Evolutionary conservation across 2,797 vertebrate genomes (phyloP), one percentile per base, ranked within the genome.

Genomic region (Parauchenoglanis ngamensis): DNA sequence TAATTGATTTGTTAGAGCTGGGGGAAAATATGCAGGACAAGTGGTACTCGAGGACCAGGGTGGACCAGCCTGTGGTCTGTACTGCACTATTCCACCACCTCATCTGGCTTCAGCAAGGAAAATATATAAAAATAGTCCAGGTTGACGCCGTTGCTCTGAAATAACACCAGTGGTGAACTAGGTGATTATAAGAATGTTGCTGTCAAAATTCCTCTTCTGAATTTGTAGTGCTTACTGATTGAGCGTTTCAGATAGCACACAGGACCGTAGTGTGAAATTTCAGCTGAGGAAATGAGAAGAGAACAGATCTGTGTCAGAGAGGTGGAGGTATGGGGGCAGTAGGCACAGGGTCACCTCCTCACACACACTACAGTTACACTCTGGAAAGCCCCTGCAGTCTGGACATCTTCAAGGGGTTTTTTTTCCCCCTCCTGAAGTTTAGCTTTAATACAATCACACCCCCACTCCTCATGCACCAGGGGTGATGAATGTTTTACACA

Each of bases 381-480:
- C 49, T 84, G 86, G 73, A 87, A 87, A 87, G 63, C 82, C 76
- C 85, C 85, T 70, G 13, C 31, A 73, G 56, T 56, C 54, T 84
- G 77, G 77, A 68, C 82, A n/a, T 70, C 73, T 46, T 87, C 35
- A 52, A 21, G 7, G 10, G 35, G 0, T 46, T 56, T 68, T 87
- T 82, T 63, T 44, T 78, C 0, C 4, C 4, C 4, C 25, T 31
- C 63, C 35, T 79, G 11, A 78, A 11, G 49, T 84, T 78, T 23
- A 65, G 7, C 44, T 83, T 83, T 68, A 67, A 83, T 65, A 11
- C 21, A 44, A 6, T 28, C 21, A 1, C 28, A 52, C 25, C 10
- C 25, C 21, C 19, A 11, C 25, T 28, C 10, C 23, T 54, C 12
- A 57, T 65, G 57, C n/a, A 75, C 25, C 70, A 25, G 40, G 7